Evolutionary conservation across 1,140 invertebrate genomes (phyloP).

Genomic region (Papilio dardanus): DNA sequence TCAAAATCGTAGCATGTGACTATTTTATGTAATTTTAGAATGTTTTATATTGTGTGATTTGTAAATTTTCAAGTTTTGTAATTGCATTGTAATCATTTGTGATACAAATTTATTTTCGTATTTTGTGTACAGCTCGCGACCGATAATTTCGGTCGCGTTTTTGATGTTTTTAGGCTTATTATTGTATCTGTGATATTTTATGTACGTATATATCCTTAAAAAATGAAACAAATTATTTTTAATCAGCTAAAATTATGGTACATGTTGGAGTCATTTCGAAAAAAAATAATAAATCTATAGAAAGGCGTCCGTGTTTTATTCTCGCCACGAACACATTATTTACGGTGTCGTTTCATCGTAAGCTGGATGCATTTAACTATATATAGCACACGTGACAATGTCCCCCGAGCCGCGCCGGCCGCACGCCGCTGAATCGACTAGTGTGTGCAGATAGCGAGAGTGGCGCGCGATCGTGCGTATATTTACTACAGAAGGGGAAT

Average conservation of each 20-base stretch:
- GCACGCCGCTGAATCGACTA: conserved; percentile 55
- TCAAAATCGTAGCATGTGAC: conserved; percentile 43
- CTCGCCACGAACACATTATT: conserved; percentile 20
- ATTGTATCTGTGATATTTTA: conserved; percentile 67
- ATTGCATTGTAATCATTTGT: conserved; percentile 58
- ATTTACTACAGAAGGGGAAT: conserved; percentile 73
- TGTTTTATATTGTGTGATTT: conserved; percentile 56
- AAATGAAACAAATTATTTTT: conserved; percentile 69
- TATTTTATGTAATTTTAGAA: conserved; percentile 51
- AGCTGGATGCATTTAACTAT: conserved; percentile 51
- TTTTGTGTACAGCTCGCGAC: conserved; percentile 67
- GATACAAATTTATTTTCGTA: conserved; percentile 69
- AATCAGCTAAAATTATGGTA: conserved; percentile 73
- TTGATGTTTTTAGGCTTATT: conserved; percentile 51
- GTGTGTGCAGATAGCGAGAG: conserved; percentile 62
- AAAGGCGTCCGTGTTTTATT: conserved; percentile 46
- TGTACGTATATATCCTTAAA: conserved; percentile 57
- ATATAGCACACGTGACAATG: conserved; percentile 50
- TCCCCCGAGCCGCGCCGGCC: conserved; percentile 48
- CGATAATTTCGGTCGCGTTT: conserved; percentile 65
- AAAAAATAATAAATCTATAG: conserved; percentile 65
- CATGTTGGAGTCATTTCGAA: conserved; percentile 66
- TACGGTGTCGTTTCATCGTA: conserved; percentile 31
- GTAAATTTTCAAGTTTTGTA: conserved; percentile 62
- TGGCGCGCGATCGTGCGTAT: conserved; percentile 74